Evolutionary conservation across 2,113 vertebrate genomes (phyloP).

Genomic region (Fregetta grallaria): DNA sequence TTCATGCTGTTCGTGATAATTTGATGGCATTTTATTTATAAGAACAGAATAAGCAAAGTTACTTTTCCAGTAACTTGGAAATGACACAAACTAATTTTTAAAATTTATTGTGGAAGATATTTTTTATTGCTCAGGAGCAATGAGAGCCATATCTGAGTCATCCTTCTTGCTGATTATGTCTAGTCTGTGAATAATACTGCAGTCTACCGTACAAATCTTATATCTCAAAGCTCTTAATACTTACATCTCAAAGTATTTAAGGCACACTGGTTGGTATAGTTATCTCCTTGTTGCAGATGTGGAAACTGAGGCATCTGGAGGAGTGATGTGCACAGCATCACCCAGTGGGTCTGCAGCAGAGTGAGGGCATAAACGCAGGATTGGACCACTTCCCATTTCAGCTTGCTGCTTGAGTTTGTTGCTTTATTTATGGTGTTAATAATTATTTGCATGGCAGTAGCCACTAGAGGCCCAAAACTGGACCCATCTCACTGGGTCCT

Average conservation of each 20-base stretch:
- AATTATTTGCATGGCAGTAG: neutral
- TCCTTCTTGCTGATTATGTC: constrained; percentile 38
- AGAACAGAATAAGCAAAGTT: constrained; percentile 30
- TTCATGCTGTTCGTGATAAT: constrained; percentile 35
- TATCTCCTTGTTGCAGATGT: neutral
- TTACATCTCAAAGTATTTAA: neutral
- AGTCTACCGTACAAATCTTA: neutral
- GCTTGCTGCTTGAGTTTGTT: neutral
- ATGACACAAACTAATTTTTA: constrained; percentile 14
- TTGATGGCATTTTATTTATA: constrained; percentile 36
- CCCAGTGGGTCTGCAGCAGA: neutral
- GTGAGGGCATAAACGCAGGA: neutral
- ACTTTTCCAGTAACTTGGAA: constrained; percentile 27
- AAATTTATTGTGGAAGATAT: constrained; percentile 32
- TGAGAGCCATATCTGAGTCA: constrained; percentile 15
- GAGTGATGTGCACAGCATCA: neutral
- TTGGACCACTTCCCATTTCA: neutral
- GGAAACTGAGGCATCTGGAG: neutral
- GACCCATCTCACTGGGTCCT: fast-evolving
- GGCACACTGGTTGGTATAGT: neutral
- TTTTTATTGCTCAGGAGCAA: constrained; percentile 27
- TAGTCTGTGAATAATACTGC: neutral
- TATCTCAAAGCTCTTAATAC: neutral
- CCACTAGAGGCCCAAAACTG: neutral
- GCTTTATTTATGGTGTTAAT: neutral